These are phyloP conservation scores for Brachionus rubens DNA, from an alignment of 1,140 invertebrate species.

Conservation along the genomic window DNA sequence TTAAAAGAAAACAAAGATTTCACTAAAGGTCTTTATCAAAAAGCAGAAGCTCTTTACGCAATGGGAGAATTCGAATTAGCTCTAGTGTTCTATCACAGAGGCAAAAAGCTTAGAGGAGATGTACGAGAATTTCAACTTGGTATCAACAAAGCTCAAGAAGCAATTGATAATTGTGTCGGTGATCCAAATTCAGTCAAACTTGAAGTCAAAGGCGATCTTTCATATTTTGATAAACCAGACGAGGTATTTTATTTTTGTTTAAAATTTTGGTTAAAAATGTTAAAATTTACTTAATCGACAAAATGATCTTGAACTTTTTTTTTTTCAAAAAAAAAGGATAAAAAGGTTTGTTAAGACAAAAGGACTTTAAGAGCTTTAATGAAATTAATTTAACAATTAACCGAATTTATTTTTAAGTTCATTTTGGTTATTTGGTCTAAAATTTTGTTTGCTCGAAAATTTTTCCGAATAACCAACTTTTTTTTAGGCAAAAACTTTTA, in stretches of 20 bases:
- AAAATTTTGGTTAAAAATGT: background rate
- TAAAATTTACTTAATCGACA: background rate
- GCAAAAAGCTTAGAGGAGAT: conserved; percentile 77
- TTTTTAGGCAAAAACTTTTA: too few relatives aligned
- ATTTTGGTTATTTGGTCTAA: background rate
- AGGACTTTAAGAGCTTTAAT: background rate
- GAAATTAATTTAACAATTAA: background rate
- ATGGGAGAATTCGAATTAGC: conserved; percentile 87
- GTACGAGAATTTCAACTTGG: conserved; percentile 80
- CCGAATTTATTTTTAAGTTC: background rate
- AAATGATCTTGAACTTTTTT: too few relatives aligned
- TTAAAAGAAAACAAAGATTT: conserved; percentile 72
- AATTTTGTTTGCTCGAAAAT: too few relatives aligned
- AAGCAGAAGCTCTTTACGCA: conserved; percentile 86
- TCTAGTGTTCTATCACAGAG: conserved; percentile 83
- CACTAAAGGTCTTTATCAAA: conserved; percentile 77
- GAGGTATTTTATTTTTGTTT: conserved; percentile 52
- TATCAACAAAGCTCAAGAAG: conserved; percentile 86
- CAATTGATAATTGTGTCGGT: conserved; percentile 86
- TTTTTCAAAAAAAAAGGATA: conserved; percentile 18
- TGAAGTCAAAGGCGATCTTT: conserved; percentile 56
- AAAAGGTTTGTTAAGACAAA: conserved; percentile 11
- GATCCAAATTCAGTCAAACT: conserved; percentile 57
- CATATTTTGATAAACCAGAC: conserved; percentile 56
- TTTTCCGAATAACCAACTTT: too few relatives aligned